Conservation (phyloP, 2,888 invertebrate genomes). For the Pristionchus arcanus region DNA sequence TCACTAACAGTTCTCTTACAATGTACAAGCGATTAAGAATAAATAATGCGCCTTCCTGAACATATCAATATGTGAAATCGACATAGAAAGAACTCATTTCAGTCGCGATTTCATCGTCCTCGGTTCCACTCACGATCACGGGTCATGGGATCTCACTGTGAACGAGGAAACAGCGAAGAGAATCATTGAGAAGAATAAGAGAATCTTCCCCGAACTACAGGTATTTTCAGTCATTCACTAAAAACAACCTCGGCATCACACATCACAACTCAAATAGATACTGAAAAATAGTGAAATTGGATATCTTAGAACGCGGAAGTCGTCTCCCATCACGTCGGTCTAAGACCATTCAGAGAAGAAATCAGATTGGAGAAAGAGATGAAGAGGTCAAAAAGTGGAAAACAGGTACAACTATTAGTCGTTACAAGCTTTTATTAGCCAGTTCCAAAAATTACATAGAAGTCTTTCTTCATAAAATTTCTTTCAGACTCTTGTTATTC, state of each 20-base stretch:
- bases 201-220: slow-evolving; percentile 84
- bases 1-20: too few relatives aligned
- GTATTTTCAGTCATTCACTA: not conserved
- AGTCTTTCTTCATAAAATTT: too few relatives aligned
- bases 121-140: slow-evolving; percentile 88
- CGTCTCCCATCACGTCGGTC: slow-evolving; percentile 85
- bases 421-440: too few relatives aligned
- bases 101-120: slow-evolving; percentile 82
- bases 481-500: slow-evolving; percentile 82
- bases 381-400: slow-evolving; percentile 12
- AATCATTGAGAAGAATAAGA: slow-evolving; percentile 85
- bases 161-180: slow-evolving; percentile 83
- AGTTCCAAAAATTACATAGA: too few relatives aligned
- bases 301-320: not conserved
- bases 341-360: slow-evolving; percentile 86
- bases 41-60: too few relatives aligned
- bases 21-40: too few relatives aligned
- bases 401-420: not conserved
- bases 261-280: too few relatives aligned
- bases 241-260: not conserved
- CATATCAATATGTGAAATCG: too few relatives aligned
- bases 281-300: not conserved
- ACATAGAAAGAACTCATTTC: not conserved
- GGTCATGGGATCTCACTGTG: slow-evolving; percentile 83
- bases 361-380: slow-evolving; percentile 84